Percentiles rank a stretch among this genome's conserved stretches.
phyloP scores from a whole-genome alignment of 2,113 vertebrate species.

The Oostethus manadensis region DNA sequence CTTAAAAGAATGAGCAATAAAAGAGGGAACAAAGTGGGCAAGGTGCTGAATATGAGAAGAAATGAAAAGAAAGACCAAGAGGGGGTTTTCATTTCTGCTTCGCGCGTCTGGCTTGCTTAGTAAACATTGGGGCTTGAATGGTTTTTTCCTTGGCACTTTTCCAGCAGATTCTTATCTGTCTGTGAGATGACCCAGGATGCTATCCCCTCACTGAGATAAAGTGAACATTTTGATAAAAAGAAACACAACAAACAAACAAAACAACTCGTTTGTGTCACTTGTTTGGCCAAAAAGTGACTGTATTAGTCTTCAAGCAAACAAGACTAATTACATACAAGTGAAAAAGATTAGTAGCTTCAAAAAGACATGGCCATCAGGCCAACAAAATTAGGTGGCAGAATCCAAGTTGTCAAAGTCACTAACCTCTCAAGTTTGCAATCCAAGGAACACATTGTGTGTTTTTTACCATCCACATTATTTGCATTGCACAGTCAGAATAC shows the following conservation, averaged over 20 bases:
- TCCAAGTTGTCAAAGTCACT: too few species aligned
- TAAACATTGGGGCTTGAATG: constrained; percentile 22
- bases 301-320: too few species aligned
- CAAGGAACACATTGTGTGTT: too few species aligned
- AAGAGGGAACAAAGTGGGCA: constrained; percentile 25
- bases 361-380: too few species aligned
- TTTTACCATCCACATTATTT: too few species aligned
- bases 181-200: constrained; percentile 27
- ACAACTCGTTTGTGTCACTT: neutral
- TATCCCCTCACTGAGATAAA: constrained; percentile 10
- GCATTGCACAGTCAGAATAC: too few species aligned
- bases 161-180: constrained; percentile 43
- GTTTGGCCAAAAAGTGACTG: too few species aligned
- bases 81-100: constrained; percentile 33
- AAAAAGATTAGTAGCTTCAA: too few species aligned
- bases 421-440: too few species aligned
- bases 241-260: neutral
- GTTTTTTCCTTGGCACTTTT: constrained; percentile 22
- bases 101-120: constrained; percentile 14
- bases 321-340: too few species aligned
- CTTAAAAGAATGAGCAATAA: constrained; percentile 29
- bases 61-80: constrained; percentile 42
- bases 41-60: constrained; percentile 47
- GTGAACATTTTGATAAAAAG: constrained; percentile 5
- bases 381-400: too few species aligned